Base-by-base conservation (phyloP, 2,113 vertebrate species). In the Dendrocopos noguchii region DNA sequence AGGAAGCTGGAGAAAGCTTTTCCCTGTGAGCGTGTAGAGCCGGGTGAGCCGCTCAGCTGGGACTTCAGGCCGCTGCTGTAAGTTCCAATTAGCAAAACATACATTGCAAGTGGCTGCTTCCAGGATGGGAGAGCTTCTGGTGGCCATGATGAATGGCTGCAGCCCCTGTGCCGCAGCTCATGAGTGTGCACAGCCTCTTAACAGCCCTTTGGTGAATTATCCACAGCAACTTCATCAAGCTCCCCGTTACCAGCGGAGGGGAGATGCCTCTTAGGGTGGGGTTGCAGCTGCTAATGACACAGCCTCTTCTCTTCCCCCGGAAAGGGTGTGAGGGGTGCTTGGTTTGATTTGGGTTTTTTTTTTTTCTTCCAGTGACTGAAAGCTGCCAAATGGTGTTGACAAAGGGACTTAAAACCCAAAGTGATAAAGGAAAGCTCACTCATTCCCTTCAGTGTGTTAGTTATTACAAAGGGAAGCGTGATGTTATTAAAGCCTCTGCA, bases 21-120 rank as follows among this genome's bases (percentile, higher is more conserved):
- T 96, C 76, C 76, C 75, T 46, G 44, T 13, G 2, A 1, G 4
- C 7, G 13, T 17, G 82, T 16, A 73, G 67, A 56, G 79, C 2
- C 10, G 42, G 91, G 87, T 66, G 93, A 88, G 77, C 80, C 60
- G 90, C 72, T 95, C 93, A 94, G 89, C 78, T 84, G 91, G 94
- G 93, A 95, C 74, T 78, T 81, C 25, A 66, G 39, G 72, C 22
- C 34, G 50, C 64, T 2, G 18, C 6, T 74, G 70, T 88, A 94
- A 77, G 73, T 91, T 90, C 84, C 95, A 97, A 6, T 96, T 93
- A 97, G 79, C 84, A 88, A 97, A 97, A 84, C 79, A 72, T 59
- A 25, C 70, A 80, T 88, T 85, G 93, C 82, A 90, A 92, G 33
- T 13, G 25, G 74, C 70, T 85, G 60, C 90, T 90, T 66, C 57